Percentiles rank a stretch among this genome's conserved stretches.
Conservation (phyloP, 2,888 invertebrate genomes). For the Bursaphelenchus okinawaensis region DNA sequence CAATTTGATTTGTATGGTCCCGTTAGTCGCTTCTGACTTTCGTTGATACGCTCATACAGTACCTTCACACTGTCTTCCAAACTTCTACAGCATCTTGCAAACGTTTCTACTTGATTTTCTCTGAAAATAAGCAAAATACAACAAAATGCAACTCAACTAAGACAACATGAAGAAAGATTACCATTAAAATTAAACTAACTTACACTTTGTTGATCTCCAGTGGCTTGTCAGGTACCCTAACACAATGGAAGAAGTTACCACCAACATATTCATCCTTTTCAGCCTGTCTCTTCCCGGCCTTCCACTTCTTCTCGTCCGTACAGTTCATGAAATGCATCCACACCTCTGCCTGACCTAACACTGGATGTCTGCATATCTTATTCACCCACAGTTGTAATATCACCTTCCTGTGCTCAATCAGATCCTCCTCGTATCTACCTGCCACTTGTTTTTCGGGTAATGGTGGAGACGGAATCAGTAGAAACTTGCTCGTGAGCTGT, state of each 20-base stretch:
- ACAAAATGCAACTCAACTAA: conserved; percentile 17
- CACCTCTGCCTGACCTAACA: conserved; percentile 77
- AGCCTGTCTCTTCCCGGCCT: conserved; percentile 86
- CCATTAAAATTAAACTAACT: too few species aligned
- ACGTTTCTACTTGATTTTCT: conserved; percentile 78
- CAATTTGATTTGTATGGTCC: conserved; percentile 82
- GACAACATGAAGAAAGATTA: not conserved
- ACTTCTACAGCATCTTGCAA: conserved; percentile 73
- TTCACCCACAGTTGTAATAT: conserved; percentile 93
- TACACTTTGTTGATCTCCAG: conserved; percentile 63
- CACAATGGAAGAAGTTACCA: conserved; percentile 80
- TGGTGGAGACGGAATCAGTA: conserved; percentile 88
- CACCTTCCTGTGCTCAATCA: conserved; percentile 86
- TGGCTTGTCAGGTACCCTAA: conserved; percentile 77
- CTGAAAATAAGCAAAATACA: conserved; percentile 56
- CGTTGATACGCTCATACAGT: conserved; percentile 73
- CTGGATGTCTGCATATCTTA: conserved; percentile 92
- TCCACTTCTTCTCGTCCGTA: conserved; percentile 95
- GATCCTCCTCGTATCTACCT: conserved; percentile 90
- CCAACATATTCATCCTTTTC: conserved; percentile 87
- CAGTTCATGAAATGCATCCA: conserved; percentile 96
- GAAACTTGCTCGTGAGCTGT: conserved; percentile 84
- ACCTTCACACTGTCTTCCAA: conserved; percentile 83
- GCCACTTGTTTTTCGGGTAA: conserved; percentile 96
- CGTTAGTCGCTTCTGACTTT: conserved; percentile 80